A percentile compares a stretch with the other conserved stretches of the same genome.
phyloP scores from a whole-genome alignment of 2,888 invertebrate species.

The Cepaea hortensis region DNA sequence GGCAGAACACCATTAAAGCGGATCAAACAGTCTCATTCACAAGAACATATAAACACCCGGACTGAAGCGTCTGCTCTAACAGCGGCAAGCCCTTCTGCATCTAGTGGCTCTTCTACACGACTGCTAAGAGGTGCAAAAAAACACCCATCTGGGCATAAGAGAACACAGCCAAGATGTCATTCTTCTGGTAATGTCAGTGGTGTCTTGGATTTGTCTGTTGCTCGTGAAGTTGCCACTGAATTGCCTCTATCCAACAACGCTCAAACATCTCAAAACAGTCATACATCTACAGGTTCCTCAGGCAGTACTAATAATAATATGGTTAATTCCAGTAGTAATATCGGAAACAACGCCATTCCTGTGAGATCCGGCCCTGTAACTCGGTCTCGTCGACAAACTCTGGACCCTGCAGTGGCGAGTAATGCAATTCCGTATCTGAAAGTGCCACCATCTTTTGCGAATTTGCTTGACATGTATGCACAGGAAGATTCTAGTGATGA shows the following conservation, averaged over 20 bases:
- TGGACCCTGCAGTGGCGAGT: background rate
- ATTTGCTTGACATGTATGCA: slow-evolving; percentile 43
- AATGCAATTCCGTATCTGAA: slow-evolving; percentile 43
- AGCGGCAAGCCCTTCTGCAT: background rate
- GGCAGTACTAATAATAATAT: background rate
- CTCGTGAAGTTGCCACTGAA: background rate
- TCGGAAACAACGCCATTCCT: background rate
- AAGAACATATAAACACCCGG: background rate
- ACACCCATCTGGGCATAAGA: background rate
- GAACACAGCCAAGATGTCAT: background rate
- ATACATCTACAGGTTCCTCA: background rate
- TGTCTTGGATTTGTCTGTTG: background rate
- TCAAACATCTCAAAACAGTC: background rate
- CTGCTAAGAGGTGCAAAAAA: background rate
- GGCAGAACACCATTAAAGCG: background rate
- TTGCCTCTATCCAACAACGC: background rate
- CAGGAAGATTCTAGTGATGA: slow-evolving; percentile 47
- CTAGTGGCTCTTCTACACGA: background rate
- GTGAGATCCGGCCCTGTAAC: slow-evolving; percentile 10
- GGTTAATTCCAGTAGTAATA: background rate
- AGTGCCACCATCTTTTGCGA: slow-evolving; percentile 46
- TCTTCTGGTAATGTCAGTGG: background rate
- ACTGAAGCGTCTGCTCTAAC: background rate
- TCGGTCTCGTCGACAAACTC: background rate
- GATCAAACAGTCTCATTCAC: background rate